Percentiles rank a stretch among this genome's conserved stretches.
Conservation (phyloP, 2,797 vertebrate genomes). For the Micropoecilia bifurca region DNA sequence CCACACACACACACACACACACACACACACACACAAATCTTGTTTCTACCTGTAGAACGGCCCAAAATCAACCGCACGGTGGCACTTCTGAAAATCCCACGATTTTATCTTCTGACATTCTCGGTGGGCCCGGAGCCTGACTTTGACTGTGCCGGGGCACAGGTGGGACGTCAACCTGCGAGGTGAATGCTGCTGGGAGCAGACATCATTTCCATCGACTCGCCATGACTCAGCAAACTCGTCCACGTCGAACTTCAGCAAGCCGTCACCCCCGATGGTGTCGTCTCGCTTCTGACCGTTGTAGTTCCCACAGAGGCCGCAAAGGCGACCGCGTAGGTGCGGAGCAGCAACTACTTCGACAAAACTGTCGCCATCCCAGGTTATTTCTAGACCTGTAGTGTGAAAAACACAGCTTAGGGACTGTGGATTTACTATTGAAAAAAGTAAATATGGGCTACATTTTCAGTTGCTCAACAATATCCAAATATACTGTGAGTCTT, state of each 20-base stretch:
- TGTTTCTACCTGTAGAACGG: slow-evolving; percentile 89
- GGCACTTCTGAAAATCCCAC: slow-evolving; percentile 95
- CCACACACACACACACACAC: background rate
- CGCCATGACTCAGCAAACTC: slow-evolving; percentile 98
- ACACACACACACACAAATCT: background rate
- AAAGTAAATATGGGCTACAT: background rate
- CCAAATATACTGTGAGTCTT: background rate
- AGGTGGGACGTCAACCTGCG: slow-evolving; percentile 86
- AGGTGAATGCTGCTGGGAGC: slow-evolving; percentile 79
- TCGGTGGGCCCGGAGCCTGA: slow-evolving; percentile 93
- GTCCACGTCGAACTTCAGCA: slow-evolving; percentile 96
- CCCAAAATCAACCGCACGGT: slow-evolving; percentile 90
- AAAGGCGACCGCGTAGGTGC: slow-evolving; percentile 91
- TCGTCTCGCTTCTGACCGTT: slow-evolving; percentile 96
- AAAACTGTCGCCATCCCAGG: slow-evolving; percentile 99
- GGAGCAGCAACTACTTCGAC: slow-evolving; percentile 96
- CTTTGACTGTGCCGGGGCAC: slow-evolving; percentile 90
- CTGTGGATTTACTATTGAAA: background rate
- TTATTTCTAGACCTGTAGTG: slow-evolving; percentile 91
- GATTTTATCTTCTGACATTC: slow-evolving; percentile 97
- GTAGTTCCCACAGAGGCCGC: slow-evolving; percentile 97
- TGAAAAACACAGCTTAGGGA: background rate
- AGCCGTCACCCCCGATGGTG: slow-evolving; percentile 92
- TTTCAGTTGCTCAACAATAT: background rate
- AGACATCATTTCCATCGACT: slow-evolving; percentile 92